phyloP scores from a whole-genome alignment of 2,888 invertebrate species.

The Gnatocerus cornutus region DNA sequence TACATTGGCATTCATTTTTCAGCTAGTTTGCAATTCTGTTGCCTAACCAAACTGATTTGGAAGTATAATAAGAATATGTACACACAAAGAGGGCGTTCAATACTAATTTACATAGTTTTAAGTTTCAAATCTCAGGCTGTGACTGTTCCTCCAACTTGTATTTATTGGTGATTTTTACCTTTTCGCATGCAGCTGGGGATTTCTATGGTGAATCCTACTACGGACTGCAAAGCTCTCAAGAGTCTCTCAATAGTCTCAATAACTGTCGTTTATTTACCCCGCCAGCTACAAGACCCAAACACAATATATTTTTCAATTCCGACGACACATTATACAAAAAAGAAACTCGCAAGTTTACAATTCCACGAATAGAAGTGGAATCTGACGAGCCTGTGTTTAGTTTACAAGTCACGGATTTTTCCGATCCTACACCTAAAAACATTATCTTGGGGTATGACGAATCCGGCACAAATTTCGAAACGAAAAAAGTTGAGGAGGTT shows the following conservation, averaged over 20 bases:
- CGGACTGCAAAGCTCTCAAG: slow-evolving; percentile 62
- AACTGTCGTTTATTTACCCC: slow-evolving; percentile 66
- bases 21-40: slow-evolving; percentile 16
- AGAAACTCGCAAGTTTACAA: slow-evolving; percentile 65
- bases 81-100: slow-evolving; percentile 3
- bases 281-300: slow-evolving; percentile 66
- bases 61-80: slow-evolving; percentile 20
- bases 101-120: background rate
- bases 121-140: no score
- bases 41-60: slow-evolving; percentile 7
- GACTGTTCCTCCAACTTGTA: no score
- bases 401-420: slow-evolving; percentile 69
- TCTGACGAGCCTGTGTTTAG: slow-evolving; percentile 66
- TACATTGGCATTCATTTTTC: slow-evolving; percentile 11
- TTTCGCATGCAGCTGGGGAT: slow-evolving; percentile 70
- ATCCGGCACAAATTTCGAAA: slow-evolving; percentile 63
- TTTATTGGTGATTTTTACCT: background rate
- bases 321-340: slow-evolving; percentile 69
- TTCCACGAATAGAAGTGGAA: slow-evolving; percentile 69
- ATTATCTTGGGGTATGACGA: slow-evolving; percentile 70
- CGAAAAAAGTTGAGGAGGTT: slow-evolving; percentile 58
- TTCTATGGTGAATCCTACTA: slow-evolving; percentile 60
- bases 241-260: slow-evolving; percentile 64
- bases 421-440: slow-evolving; percentile 68
- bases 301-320: slow-evolving; percentile 69